These are phyloP conservation scores for Aleiodes testaceus DNA, from an alignment of 2,888 invertebrate species.

Conservation along the genomic window DNA sequence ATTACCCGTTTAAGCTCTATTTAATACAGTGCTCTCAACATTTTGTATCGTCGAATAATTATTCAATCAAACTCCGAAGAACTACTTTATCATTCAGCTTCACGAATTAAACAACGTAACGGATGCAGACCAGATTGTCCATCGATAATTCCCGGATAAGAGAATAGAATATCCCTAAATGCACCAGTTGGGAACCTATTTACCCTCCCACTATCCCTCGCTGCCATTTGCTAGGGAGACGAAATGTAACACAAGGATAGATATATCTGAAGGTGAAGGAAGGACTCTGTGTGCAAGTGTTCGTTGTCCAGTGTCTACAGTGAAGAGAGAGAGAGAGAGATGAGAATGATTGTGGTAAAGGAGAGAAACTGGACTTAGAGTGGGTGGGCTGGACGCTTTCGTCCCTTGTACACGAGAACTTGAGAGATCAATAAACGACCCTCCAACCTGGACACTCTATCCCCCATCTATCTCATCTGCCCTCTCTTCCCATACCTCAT, in stretches of 20 bases:
- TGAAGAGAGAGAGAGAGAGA: slow-evolving; percentile 44
- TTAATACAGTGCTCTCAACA: no score
- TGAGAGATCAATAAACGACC: slow-evolving; percentile 74
- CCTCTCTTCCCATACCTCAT: slow-evolving; percentile 60
- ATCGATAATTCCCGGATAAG: slow-evolving; percentile 28
- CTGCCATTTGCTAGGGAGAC: slow-evolving; percentile 58
- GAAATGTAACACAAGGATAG: slow-evolving; percentile 68
- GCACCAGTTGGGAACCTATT: slow-evolving; percentile 46
- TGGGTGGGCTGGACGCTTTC: slow-evolving; percentile 58
- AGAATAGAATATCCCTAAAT: neutral
- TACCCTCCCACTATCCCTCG: neutral
- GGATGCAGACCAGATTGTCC: slow-evolving; percentile 5
- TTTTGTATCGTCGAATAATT: no score
- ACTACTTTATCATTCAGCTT: no score
- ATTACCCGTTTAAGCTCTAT: no score
- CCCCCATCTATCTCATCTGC: slow-evolving; percentile 48
- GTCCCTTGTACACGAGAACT: slow-evolving; percentile 71
- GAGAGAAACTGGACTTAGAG: slow-evolving; percentile 62
- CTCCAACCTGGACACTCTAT: slow-evolving; percentile 70
- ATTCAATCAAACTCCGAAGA: no score
- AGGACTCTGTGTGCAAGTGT: slow-evolving; percentile 30
- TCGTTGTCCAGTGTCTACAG: slow-evolving; percentile 31
- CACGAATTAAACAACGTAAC: neutral
- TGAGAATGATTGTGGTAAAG: slow-evolving; percentile 47
- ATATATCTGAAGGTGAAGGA: slow-evolving; percentile 42